Percentiles rank a stretch among this genome's conserved stretches.
Conservation (phyloP, 2,113 vertebrate species). For the Vireo altiloquus region DNA sequence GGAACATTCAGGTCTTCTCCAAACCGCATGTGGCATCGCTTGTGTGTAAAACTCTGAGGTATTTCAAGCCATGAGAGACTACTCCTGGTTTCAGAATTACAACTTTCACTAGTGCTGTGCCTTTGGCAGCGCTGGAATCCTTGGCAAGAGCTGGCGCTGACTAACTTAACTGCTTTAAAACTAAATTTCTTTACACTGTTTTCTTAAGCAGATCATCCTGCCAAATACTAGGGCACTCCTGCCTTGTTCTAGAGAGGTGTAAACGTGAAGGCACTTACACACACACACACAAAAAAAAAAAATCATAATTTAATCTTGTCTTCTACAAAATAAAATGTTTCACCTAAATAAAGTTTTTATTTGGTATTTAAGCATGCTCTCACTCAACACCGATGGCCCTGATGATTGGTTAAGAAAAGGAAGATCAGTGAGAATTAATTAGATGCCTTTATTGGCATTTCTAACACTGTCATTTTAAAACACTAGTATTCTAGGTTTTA, state of each 20-base stretch:
- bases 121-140: neutral
- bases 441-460: neutral
- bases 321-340: neutral
- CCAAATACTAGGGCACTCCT: neutral
- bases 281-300: neutral
- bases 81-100: neutral
- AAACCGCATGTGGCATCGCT: neutral
- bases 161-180: neutral
- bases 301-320: neutral
- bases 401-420: neutral
- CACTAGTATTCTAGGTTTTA: neutral
- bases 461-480: neutral
- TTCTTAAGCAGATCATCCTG: neutral
- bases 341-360: neutral
- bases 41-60: neutral
- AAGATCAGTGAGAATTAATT: neutral
- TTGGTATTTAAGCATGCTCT: neutral
- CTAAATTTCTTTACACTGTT: neutral
- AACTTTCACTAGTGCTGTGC: neutral
- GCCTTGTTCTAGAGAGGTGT: neutral
- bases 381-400: neutral
- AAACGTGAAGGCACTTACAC: neutral
- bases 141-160: neutral
- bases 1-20: neutral
- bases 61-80: neutral